phyloP scores from a whole-genome alignment of 1,140 invertebrate species.

The Danaus plexippus region DNA sequence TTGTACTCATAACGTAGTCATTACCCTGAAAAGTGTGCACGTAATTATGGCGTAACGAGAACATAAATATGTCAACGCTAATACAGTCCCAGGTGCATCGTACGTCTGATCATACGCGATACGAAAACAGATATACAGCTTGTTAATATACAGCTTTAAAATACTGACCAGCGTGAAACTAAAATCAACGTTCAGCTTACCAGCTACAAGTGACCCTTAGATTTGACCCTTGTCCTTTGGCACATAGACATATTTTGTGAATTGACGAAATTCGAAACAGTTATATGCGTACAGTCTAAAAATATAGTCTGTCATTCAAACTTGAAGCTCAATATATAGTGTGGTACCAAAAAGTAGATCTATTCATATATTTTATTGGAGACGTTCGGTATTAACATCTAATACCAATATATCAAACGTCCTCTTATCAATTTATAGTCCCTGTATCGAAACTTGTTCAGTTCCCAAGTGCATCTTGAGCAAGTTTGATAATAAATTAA shows the following conservation, averaged over 20 bases:
- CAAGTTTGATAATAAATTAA: slow-evolving; percentile 58
- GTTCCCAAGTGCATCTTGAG: slow-evolving; percentile 35
- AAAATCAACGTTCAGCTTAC: slow-evolving; percentile 1
- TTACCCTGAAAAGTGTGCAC: slow-evolving; percentile 16
- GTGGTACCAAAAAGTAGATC: too few species aligned
- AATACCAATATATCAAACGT: slow-evolving; percentile 37
- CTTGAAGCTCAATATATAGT: too few species aligned
- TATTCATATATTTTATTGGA: too few species aligned
- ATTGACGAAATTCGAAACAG: not conserved
- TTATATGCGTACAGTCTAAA: too few species aligned
- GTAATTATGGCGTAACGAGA: slow-evolving; percentile 18
- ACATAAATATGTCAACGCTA: slow-evolving; percentile 31
- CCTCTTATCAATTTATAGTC: slow-evolving; percentile 50
- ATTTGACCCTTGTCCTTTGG: too few species aligned
- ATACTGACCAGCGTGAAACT: too few species aligned
- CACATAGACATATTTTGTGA: not conserved
- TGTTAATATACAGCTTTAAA: too few species aligned
- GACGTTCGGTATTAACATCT: slow-evolving; percentile 25
- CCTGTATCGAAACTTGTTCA: slow-evolving; percentile 49
- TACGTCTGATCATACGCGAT: slow-evolving; percentile 15
- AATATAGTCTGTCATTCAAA: too few species aligned
- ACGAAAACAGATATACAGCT: not conserved
- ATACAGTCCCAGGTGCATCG: slow-evolving; percentile 30
- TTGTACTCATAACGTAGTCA: slow-evolving; percentile 7
- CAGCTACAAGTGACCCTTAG: slow-evolving; percentile 3